These are phyloP conservation scores for Lipotes vexillifer DNA, from an alignment of 2,113 vertebrate genomes.

Conservation along the genomic window DNA sequence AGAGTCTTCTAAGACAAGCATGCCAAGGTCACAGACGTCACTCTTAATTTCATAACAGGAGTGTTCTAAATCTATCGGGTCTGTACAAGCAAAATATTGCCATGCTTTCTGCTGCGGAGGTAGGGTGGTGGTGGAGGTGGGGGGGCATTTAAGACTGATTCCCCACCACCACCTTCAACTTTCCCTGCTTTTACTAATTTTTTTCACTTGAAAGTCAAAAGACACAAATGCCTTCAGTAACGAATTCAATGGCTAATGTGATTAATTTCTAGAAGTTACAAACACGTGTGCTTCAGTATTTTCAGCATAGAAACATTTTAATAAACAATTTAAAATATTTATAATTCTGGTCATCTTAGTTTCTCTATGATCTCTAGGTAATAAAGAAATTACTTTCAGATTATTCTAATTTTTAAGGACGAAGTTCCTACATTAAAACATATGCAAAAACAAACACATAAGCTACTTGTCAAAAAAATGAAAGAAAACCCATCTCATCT, in stretches of 20 bases:
- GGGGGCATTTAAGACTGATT: neutral
- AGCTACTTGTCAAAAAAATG: neutral
- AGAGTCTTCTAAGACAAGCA: neutral
- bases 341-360: neutral
- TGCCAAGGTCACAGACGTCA: neutral
- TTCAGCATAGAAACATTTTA: neutral
- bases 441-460: neutral
- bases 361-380: neutral
- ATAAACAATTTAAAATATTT: neutral
- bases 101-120: neutral
- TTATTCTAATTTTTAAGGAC: neutral
- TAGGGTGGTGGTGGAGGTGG: neutral
- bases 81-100: neutral
- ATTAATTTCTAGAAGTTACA: neutral
- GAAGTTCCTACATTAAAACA: neutral
- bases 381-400: neutral
- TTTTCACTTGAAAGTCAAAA: neutral
- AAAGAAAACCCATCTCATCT: neutral
- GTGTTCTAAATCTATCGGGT: neutral
- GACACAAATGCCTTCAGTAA: neutral
- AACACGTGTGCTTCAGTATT: neutral
- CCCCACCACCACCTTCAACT: neutral
- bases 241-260: neutral
- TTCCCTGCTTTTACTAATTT: neutral
- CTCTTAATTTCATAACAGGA: neutral